Evolutionary conservation across 2,797 vertebrate genomes (phyloP).

Genomic region (Chaenodraco wilsoni): DNA sequence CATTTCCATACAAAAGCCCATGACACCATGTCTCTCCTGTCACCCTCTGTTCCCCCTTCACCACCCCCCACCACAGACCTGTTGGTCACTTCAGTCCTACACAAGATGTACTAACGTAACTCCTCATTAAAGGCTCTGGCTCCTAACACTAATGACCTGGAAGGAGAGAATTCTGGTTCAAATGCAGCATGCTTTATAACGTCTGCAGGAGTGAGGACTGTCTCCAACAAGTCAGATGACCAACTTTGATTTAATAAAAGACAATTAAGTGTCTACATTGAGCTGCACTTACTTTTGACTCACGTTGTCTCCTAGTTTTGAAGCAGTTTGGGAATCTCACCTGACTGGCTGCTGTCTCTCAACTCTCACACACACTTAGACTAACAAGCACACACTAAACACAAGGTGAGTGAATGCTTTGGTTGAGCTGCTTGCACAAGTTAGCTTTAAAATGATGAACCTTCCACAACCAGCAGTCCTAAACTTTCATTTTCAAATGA

Average conservation of each 20-base stretch:
- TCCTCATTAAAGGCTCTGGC: slow-evolving; percentile 19
- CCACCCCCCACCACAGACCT: slow-evolving; percentile 42
- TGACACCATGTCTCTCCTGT: slow-evolving; percentile 37
- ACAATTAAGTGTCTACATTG: background rate
- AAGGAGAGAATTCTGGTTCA: background rate
- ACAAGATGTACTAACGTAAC: slow-evolving; percentile 34
- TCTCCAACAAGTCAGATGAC: slow-evolving; percentile 6
- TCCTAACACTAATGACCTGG: background rate
- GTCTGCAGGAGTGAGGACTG: background rate
- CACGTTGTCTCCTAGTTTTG: fast-evolving
- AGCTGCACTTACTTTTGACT: background rate
- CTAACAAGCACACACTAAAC: background rate
- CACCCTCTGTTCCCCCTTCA: slow-evolving; percentile 67
- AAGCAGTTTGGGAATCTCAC: background rate
- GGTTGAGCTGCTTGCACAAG: background rate
- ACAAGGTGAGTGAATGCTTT: background rate
- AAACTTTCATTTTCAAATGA: background rate
- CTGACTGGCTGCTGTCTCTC: slow-evolving; percentile 5
- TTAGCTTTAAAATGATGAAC: background rate
- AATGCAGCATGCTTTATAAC: background rate
- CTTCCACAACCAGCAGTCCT: background rate
- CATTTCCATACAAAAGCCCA: slow-evolving; percentile 58
- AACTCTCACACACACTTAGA: background rate
- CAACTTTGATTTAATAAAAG: slow-evolving; percentile 8
- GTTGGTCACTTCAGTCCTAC: slow-evolving; percentile 27